These are phyloP conservation scores for Vanessa cardui DNA, from an alignment of 2,888 invertebrate species.

Conservation along the genomic window DNA sequence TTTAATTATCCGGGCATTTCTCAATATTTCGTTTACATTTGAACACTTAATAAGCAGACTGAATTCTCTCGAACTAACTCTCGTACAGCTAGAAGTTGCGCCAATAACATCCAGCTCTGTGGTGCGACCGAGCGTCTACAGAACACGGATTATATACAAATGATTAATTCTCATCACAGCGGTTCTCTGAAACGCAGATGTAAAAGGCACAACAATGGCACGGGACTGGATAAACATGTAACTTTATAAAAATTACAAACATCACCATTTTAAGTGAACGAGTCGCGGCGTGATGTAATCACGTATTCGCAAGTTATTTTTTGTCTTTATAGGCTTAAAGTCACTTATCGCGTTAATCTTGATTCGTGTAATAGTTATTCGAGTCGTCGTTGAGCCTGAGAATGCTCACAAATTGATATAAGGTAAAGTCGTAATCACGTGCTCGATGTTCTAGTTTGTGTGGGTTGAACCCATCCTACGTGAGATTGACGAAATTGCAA, in stretches of 20 bases:
- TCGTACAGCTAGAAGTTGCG: too few species aligned
- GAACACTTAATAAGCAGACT: too few species aligned
- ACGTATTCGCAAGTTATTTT: background rate
- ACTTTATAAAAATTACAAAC: slow-evolving; percentile 29
- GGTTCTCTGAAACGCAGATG: slow-evolving; percentile 17
- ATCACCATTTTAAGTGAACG: slow-evolving; percentile 20
- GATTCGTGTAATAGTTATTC: background rate
- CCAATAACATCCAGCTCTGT: too few species aligned
- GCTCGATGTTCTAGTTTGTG: too few species aligned
- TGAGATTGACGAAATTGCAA: too few species aligned
- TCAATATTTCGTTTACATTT: too few species aligned
- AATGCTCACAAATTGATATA: slow-evolving; percentile 1
- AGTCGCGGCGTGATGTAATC: slow-evolving; percentile 23
- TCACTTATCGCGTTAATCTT: slow-evolving; percentile 4
- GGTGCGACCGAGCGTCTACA: background rate
- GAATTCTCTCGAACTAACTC: too few species aligned
- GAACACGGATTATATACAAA: slow-evolving; percentile 10
- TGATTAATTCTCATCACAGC: slow-evolving; percentile 26
- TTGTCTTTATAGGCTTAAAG: slow-evolving; percentile 3
- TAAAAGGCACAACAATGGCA: slow-evolving; percentile 21
- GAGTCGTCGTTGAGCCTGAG: background rate
- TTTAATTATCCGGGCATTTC: too few species aligned
- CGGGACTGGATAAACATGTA: slow-evolving; percentile 13
- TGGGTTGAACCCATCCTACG: too few species aligned
- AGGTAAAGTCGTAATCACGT: background rate